Conservation (phyloP, 1,140 invertebrate species). For the Stegodyphus dumicola region DNA sequence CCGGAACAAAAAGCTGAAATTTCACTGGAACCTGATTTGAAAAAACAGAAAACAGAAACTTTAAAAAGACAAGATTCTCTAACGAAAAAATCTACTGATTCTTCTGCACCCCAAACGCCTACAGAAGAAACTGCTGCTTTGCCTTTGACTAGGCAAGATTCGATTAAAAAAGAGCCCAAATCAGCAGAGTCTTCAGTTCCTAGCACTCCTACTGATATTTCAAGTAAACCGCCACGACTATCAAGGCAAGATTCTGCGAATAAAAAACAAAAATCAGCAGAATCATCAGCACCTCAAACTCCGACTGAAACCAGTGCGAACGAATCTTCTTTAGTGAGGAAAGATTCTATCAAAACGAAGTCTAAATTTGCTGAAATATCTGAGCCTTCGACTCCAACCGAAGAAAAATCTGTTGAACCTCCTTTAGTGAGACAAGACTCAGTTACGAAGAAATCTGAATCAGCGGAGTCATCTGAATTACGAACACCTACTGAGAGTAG, state of each 20-base stretch:
- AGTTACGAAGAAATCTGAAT: slow-evolving; percentile 25
- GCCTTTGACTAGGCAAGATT: slow-evolving; percentile 19
- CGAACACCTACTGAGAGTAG: slow-evolving; percentile 5
- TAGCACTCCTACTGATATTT: slow-evolving; percentile 12
- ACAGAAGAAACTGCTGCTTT: neutral
- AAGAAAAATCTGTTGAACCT: neutral
- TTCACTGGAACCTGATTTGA: slow-evolving; percentile 19
- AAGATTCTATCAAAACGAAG: slow-evolving; percentile 35
- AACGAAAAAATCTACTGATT: slow-evolving; percentile 4
- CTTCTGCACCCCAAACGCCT: slow-evolving; percentile 12
- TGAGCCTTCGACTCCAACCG: slow-evolving; percentile 5
- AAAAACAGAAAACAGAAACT: slow-evolving; percentile 59
- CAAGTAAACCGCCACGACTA: neutral
- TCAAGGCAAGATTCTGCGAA: slow-evolving; percentile 42
- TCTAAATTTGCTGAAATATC: neutral
- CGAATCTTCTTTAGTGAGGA: slow-evolving; percentile 4
- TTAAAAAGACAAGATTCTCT: slow-evolving; percentile 42
- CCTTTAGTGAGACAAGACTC: slow-evolving; percentile 28
- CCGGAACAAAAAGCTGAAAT: slow-evolving; percentile 55
- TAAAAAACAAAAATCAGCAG: slow-evolving; percentile 30
- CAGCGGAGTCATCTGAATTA: slow-evolving; percentile 19
- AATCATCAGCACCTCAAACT: slow-evolving; percentile 25
- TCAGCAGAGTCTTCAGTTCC: slow-evolving; percentile 9
- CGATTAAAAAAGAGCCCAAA: neutral
- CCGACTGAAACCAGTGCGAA: neutral